Conservation (phyloP, 1,140 invertebrate genomes). For the Sarcophaga bullata region DNA sequence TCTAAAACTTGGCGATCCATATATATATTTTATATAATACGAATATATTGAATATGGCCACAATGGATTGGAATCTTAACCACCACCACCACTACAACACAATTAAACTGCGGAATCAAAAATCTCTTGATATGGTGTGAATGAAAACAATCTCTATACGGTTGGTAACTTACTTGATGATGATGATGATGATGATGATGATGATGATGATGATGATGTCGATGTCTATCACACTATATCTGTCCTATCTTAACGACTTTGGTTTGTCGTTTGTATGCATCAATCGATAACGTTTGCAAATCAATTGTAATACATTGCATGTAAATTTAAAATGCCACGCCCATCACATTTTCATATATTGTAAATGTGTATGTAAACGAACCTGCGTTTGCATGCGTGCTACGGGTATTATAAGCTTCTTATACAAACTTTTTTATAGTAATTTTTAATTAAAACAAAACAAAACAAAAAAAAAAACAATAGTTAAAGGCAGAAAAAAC, state of each 20-base stretch:
- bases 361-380: not conserved
- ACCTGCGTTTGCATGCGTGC: too few species aligned
- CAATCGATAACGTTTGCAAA: too few species aligned
- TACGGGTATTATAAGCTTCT: constrained; percentile 29
- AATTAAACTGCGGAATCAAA: not conserved
- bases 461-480: not conserved
- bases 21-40: constrained; percentile 53
- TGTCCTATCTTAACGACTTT: too few species aligned
- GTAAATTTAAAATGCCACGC: not conserved
- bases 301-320: too few species aligned
- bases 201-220: not conserved
- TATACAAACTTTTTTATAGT: constrained; percentile 34
- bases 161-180: constrained; percentile 10
- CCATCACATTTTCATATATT: constrained; percentile 2
- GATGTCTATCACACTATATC: not conserved
- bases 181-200: constrained; percentile 7
- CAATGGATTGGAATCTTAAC: constrained; percentile 46
- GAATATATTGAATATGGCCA: constrained; percentile 36
- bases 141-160: not conserved
- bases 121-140: not conserved
- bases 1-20: constrained; percentile 63
- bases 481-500: not conserved
- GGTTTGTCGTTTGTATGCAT: too few species aligned
- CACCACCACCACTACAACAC: constrained; percentile 5
- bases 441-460: not conserved